phyloP scores from a whole-genome alignment of 2,113 vertebrate genomes.

The Cettia cetti region DNA sequence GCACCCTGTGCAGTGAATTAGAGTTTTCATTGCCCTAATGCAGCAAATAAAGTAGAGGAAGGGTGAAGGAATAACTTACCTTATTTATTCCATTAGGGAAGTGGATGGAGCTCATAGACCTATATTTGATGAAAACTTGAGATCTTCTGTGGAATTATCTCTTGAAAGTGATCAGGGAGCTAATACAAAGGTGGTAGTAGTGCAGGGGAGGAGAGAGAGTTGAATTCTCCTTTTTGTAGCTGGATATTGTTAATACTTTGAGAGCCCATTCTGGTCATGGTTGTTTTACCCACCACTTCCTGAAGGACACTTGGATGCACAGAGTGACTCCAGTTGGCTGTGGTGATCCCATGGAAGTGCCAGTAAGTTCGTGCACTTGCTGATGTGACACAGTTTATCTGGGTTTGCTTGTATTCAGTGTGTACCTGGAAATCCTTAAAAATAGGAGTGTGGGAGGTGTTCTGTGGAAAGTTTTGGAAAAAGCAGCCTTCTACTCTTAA shows the following conservation, averaged over 20 bases:
- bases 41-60: neutral
- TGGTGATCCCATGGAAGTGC: neutral
- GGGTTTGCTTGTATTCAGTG: neutral
- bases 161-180: neutral
- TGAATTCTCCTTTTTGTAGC: neutral
- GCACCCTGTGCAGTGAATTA: neutral
- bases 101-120: neutral
- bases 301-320: neutral
- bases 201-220: neutral
- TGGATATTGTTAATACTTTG: neutral
- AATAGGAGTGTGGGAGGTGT: neutral
- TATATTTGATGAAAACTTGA: neutral
- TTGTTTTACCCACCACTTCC: neutral
- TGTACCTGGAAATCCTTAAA: neutral
- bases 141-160: neutral
- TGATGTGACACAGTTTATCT: neutral
- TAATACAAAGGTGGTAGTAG: neutral
- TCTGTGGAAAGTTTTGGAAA: neutral
- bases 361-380: neutral
- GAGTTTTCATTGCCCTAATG: neutral
- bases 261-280: neutral
- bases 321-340: neutral
- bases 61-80: neutral
- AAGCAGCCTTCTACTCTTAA: neutral
- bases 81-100: neutral